Conservation (phyloP, 2,113 vertebrate genomes). For the Sturnira hondurensis region DNA sequence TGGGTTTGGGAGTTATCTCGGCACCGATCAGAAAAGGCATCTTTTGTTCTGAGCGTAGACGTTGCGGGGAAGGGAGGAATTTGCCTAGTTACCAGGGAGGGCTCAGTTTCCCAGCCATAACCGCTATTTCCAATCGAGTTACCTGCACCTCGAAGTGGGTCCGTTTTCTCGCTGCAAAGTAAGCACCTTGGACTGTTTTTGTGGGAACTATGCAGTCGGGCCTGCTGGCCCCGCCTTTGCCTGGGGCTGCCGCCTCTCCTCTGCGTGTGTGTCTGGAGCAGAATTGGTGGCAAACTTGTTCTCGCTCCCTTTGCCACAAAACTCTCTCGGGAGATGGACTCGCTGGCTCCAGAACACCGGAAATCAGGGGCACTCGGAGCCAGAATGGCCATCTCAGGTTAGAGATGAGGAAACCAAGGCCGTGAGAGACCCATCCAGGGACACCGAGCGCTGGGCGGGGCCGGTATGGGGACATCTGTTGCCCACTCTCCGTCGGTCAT, state of each 20-base stretch:
- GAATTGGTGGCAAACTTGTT: neutral
- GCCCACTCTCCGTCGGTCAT: accelerated
- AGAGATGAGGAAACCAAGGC: neutral
- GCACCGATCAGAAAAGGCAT: neutral
- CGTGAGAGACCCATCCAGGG: accelerated
- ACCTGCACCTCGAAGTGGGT: neutral
- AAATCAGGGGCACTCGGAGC: neutral
- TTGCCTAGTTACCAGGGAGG: neutral
- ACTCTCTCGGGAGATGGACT: neutral
- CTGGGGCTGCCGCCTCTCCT: neutral
- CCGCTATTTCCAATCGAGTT: neutral
- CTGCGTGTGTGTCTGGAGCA: accelerated
- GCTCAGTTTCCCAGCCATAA: neutral
- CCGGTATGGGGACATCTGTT: neutral
- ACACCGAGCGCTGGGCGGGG: accelerated
- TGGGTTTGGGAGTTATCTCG: neutral
- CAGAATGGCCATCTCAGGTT: neutral
- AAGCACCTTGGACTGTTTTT: neutral
- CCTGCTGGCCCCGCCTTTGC: neutral
- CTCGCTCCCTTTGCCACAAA: neutral
- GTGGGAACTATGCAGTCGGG: neutral
- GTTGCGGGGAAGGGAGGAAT: accelerated
- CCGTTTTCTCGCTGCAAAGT: neutral
- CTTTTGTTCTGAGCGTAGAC: neutral
- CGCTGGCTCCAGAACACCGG: neutral